Evolutionary conservation across 2,888 invertebrate genomes (phyloP).

Genomic region (Thecocarcelia acutangulata): DNA sequence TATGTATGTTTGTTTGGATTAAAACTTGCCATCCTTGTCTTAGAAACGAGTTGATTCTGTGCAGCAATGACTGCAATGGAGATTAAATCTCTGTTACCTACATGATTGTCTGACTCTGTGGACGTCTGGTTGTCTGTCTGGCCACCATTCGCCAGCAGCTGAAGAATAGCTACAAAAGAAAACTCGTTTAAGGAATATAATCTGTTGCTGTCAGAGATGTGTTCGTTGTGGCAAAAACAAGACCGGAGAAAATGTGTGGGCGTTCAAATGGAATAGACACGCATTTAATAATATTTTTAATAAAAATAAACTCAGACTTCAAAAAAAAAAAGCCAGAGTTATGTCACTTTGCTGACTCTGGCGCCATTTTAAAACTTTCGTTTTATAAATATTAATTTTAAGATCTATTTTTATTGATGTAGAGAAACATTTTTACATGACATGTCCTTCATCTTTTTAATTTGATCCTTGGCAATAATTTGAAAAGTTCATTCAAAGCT

Average conservation of each 20-base stretch:
- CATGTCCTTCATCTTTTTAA: too few relatives aligned
- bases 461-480: too few relatives aligned
- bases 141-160: not conserved
- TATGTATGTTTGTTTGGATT: constrained; percentile 3
- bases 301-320: constrained; percentile 45
- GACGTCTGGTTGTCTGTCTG: constrained; percentile 46
- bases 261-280: constrained; percentile 54
- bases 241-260: constrained; percentile 66
- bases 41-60: constrained; percentile 38
- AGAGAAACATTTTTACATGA: too few relatives aligned
- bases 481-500: too few relatives aligned
- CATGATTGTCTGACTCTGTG: constrained; percentile 37
- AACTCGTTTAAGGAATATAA: constrained; percentile 14
- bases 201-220: constrained; percentile 54
- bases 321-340: constrained; percentile 5
- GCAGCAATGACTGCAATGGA: constrained; percentile 32
- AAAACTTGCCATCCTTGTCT: constrained; percentile 25
- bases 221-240: constrained; percentile 31
- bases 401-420: not conserved
- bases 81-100: constrained; percentile 57
- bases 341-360: constrained; percentile 26
- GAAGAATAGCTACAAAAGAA: constrained; percentile 13
- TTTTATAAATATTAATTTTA: constrained; percentile 13
- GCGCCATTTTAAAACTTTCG: constrained; percentile 43
- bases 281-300: constrained; percentile 19